Conservation (phyloP, 1,140 invertebrate species). For the Metopolophium dirhodum region DNA sequence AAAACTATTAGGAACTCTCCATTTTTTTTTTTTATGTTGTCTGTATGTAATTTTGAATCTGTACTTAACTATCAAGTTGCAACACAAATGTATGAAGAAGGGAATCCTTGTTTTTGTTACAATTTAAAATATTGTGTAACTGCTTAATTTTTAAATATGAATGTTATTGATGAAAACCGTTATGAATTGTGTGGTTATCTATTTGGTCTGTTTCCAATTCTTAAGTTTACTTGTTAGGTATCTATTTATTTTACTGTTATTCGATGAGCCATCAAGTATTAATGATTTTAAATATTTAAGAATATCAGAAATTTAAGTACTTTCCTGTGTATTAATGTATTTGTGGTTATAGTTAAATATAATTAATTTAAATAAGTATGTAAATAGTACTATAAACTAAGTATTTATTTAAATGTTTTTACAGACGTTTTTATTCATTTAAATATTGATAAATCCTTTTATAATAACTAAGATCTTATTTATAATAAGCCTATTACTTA, state of each 20-base stretch:
- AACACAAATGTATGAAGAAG: background rate
- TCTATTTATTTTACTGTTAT: background rate
- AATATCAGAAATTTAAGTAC: background rate
- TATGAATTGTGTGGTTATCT: conserved; percentile 5
- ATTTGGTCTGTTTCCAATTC: conserved; percentile 8
- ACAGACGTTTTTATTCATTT: too few species aligned
- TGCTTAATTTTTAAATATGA: background rate
- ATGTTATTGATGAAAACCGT: background rate
- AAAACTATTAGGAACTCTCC: background rate
- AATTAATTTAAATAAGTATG: background rate
- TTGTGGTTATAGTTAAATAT: background rate
- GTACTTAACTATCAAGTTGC: background rate
- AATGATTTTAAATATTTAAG: background rate
- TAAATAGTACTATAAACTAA: background rate
- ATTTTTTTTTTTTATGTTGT: background rate
- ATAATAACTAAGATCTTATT: background rate
- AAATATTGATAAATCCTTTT: background rate
- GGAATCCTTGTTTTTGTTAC: background rate
- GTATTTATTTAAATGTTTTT: too few species aligned
- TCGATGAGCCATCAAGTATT: background rate
- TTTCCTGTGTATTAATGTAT: background rate
- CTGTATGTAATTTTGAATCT: background rate
- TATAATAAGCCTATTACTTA: background rate
- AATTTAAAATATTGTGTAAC: background rate
- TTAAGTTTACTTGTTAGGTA: background rate